Evolutionary conservation across 1,140 invertebrate genomes (phyloP).

Genomic region (Pseudomyrmex concolor): DNA sequence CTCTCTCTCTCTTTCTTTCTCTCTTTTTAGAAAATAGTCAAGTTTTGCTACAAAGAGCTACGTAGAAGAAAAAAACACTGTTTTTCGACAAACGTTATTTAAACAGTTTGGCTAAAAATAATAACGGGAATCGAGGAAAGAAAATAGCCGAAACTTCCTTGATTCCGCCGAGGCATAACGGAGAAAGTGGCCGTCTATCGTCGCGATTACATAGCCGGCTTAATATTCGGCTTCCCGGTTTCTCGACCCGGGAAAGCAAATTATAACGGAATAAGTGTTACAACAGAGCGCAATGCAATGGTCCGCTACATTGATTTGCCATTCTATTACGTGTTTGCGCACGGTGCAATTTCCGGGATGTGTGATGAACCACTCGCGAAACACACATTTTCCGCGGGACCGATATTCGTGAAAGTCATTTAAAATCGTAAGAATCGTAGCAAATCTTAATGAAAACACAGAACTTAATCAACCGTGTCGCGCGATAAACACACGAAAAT

Average conservation of each 20-base stretch:
- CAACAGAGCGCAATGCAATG: conserved; percentile 35
- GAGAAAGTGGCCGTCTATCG: conserved; percentile 67
- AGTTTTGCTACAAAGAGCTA: background rate
- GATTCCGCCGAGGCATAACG: conserved; percentile 71
- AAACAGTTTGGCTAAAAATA: conserved; percentile 45
- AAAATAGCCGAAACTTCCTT: conserved; percentile 70
- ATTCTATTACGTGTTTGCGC: conserved; percentile 35
- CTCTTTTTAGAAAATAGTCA: background rate
- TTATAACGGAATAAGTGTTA: conserved; percentile 55
- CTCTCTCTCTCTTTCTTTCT: background rate
- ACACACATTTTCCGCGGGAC: background rate
- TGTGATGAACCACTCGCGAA: background rate
- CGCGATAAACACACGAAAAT: too few species aligned
- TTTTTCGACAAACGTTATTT: conserved; percentile 16
- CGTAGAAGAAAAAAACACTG: background rate
- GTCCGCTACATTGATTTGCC: conserved; percentile 42
- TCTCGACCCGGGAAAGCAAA: conserved; percentile 74
- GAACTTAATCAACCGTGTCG: too few species aligned
- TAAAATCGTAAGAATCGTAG: too few species aligned
- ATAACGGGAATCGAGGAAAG: conserved; percentile 36
- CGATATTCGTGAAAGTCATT: too few species aligned
- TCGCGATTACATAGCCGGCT: conserved; percentile 51
- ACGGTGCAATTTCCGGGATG: conserved; percentile 18
- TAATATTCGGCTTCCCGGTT: conserved; percentile 62
- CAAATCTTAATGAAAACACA: too few species aligned